Evolutionary conservation across 2,888 invertebrate species (phyloP).

Genomic region (Protonemura montana): DNA sequence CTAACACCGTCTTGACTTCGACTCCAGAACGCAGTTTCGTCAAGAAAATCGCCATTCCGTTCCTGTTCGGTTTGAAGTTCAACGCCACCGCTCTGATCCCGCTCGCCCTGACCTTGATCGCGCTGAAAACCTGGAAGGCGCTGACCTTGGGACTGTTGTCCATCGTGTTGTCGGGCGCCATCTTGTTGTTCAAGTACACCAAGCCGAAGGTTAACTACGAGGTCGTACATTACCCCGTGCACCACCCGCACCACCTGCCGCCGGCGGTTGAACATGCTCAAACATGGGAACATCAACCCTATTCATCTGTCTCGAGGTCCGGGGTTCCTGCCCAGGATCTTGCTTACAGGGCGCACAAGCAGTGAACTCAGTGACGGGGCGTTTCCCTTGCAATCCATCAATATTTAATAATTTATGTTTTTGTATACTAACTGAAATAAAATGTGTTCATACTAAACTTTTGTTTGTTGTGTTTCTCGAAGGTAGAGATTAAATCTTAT

Average conservation of each 20-base stretch:
- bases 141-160: constrained; percentile 84
- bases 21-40: constrained; percentile 79
- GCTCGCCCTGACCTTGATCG: constrained; percentile 80
- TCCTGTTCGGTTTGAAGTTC: constrained; percentile 85
- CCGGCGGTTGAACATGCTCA: constrained; percentile 48
- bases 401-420: constrained; percentile 37
- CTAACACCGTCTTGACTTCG: too few species aligned
- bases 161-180: constrained; percentile 82
- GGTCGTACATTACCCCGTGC: constrained; percentile 75
- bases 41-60: constrained; percentile 84
- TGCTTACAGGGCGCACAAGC: constrained; percentile 1
- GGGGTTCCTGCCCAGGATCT: constrained; percentile 1
- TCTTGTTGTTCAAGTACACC: constrained; percentile 86
- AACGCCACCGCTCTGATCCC: constrained; percentile 86
- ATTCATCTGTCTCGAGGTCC: not conserved
- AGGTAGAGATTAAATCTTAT: too few species aligned
- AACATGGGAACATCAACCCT: not conserved
- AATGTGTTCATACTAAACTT: constrained; percentile 21
- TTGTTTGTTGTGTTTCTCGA: not conserved
- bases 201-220: constrained; percentile 88
- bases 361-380: not conserved
- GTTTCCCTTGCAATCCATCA: not conserved
- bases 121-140: constrained; percentile 90
- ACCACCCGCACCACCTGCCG: constrained; percentile 49
- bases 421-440: constrained; percentile 14